Evolutionary conservation across 2,797 vertebrate species (phyloP).

Genomic region (Iguana delicatissima): DNA sequence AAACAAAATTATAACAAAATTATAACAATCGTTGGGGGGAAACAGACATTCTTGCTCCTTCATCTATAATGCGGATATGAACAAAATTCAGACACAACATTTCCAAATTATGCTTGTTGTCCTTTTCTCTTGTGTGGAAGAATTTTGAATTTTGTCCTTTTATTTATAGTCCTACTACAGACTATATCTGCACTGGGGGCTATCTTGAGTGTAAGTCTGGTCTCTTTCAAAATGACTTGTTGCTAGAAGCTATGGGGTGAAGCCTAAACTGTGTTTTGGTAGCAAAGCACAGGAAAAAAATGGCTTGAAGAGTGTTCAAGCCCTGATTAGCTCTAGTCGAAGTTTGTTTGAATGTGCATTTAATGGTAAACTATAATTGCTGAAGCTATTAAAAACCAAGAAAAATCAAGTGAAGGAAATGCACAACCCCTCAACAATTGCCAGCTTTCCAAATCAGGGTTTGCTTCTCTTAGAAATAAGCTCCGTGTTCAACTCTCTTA

Average conservation of each 20-base stretch:
- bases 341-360: background rate
- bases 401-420: no score
- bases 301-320: background rate
- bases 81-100: background rate
- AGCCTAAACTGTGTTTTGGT: background rate
- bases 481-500: background rate
- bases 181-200: background rate
- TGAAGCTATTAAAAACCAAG: no score
- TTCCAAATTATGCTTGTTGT: background rate
- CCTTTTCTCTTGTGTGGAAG: background rate
- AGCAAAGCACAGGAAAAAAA: background rate
- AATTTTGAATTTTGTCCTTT: background rate
- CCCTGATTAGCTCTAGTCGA: background rate
- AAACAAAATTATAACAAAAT: constrained; percentile 42
- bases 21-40: constrained; percentile 36
- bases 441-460: background rate
- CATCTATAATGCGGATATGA: no score
- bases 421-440: background rate
- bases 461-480: background rate
- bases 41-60: background rate
- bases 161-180: background rate
- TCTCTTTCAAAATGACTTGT: background rate
- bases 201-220: background rate
- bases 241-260: background rate
- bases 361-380: background rate